phyloP scores from a whole-genome alignment of 2,888 invertebrate species.

The Apotomis betuletana region DNA sequence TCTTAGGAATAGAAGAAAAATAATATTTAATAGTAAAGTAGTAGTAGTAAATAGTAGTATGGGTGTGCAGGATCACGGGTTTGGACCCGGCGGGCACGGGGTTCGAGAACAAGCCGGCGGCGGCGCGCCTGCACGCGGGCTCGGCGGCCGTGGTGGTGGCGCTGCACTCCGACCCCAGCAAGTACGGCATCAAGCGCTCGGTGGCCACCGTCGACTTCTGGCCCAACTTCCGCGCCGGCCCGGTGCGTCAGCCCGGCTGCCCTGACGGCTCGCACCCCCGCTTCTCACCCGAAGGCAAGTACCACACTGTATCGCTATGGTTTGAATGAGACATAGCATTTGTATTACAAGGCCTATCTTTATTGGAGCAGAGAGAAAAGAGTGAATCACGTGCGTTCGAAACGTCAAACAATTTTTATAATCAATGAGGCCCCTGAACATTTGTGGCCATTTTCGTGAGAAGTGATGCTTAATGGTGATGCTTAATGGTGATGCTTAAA shows the following conservation, averaged over 20 bases:
- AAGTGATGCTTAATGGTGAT: too few relatives aligned
- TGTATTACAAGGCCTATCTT: too few relatives aligned
- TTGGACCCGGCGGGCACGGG: conserved; percentile 42
- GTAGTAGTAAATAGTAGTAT: too few relatives aligned
- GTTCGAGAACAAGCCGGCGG: conserved; percentile 34
- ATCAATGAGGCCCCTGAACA: too few relatives aligned
- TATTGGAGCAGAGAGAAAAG: too few relatives aligned
- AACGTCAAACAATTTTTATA: too few relatives aligned
- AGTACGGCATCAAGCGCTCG: conserved; percentile 41
- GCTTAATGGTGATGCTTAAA: too few relatives aligned
- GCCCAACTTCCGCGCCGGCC: conserved; percentile 41
- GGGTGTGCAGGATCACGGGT: conserved; percentile 13
- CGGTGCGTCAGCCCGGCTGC: conserved; percentile 43
- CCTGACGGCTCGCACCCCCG: conserved; percentile 6
- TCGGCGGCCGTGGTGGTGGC: conserved; percentile 42
- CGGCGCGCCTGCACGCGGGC: conserved; percentile 29
- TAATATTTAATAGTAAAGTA: too few relatives aligned
- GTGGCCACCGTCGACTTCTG: conserved; percentile 43
- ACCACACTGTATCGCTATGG: background rate
- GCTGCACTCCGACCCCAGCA: conserved; percentile 44
- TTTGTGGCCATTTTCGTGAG: too few relatives aligned
- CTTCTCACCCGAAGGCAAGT: conserved; percentile 21
- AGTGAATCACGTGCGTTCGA: too few relatives aligned
- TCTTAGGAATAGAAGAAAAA: too few relatives aligned
- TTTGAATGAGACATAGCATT: too few relatives aligned